Evolutionary conservation across 2,113 vertebrate species (phyloP).

Genomic region (Syrrhaptes paradoxus): DNA sequence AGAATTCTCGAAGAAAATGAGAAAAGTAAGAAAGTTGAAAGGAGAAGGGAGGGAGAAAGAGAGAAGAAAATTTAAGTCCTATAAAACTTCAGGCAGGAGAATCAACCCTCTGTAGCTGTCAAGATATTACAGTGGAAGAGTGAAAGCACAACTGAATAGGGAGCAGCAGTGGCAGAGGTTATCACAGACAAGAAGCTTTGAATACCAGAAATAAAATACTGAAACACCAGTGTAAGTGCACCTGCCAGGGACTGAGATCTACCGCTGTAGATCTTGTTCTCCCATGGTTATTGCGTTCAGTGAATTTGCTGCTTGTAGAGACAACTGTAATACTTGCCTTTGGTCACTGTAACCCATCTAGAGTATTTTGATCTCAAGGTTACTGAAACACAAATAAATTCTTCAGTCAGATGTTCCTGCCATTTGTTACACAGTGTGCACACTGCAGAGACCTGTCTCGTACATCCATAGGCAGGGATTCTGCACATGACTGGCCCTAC

Average conservation of each 20-base stretch:
- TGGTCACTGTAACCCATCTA: not conserved
- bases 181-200: not conserved
- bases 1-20: not conserved
- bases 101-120: not conserved
- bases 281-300: not conserved
- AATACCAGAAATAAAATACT: constrained; percentile 38
- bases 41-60: not conserved
- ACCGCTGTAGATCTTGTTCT: not conserved
- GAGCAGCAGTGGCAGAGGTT: not conserved
- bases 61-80: not conserved
- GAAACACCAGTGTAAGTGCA: not conserved
- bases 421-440: not conserved
- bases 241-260: not conserved
- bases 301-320: not conserved
- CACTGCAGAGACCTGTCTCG: not conserved
- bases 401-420: not conserved
- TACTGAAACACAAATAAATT: constrained; percentile 34
- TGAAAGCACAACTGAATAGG: not conserved
- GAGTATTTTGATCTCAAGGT: constrained; percentile 21
- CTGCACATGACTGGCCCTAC: not conserved
- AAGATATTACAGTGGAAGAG: not conserved
- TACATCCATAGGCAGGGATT: not conserved
- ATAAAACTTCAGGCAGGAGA: not conserved
- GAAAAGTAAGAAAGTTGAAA: not conserved
- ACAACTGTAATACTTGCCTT: constrained; percentile 5